A percentile compares a stretch with the other conserved stretches of the same genome.
Evolutionary conservation across 2,113 vertebrate genomes (phyloP).

Genomic region (Odobenus rosmarus): DNA sequence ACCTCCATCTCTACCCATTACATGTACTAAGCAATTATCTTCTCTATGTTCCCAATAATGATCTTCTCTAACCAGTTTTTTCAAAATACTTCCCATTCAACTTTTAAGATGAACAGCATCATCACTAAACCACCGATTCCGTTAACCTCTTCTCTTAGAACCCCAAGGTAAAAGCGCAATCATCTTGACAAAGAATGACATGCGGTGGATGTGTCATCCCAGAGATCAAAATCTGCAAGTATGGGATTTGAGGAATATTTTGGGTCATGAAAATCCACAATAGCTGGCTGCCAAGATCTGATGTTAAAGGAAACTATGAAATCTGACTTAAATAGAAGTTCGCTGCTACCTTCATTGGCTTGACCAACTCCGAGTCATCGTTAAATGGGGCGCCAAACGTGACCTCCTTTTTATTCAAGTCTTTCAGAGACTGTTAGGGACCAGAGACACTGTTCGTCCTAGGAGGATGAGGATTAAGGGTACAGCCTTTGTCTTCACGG

Average conservation of each 20-base stretch:
- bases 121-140: constrained; percentile 47
- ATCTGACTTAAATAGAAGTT: neutral
- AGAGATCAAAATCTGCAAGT: constrained; percentile 37
- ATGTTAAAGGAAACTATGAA: neutral
- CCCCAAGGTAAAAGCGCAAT: constrained; percentile 13
- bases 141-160: constrained; percentile 33
- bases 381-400: neutral
- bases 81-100: constrained; percentile 69
- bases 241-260: neutral
- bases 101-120: constrained; percentile 65
- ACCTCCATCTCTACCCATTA: neutral
- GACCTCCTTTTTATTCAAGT: neutral
- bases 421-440: neutral
- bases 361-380: neutral
- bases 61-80: constrained; percentile 59
- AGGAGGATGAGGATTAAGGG: neutral
- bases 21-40: constrained; percentile 60
- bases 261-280: neutral
- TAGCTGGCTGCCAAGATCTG: neutral
- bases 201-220: neutral
- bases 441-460: neutral
- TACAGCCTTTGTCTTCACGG: neutral
- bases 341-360: neutral
- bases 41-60: constrained; percentile 38
- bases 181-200: constrained; percentile 56